Conservation (phyloP, 2,888 invertebrate genomes). For the Trachelus stipa region DNA sequence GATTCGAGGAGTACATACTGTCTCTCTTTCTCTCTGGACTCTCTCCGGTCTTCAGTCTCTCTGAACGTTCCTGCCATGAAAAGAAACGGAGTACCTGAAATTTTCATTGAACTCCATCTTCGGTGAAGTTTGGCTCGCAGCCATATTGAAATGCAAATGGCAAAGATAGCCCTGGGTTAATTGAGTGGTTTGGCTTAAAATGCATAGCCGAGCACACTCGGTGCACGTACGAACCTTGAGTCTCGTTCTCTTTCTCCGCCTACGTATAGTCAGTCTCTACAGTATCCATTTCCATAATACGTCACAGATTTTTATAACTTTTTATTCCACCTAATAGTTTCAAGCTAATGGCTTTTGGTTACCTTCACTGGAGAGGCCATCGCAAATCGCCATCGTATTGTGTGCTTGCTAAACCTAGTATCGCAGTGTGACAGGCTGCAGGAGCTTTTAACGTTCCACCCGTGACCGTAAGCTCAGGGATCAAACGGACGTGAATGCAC, state of each 20-base stretch:
- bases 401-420: not conserved
- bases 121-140: constrained; percentile 34
- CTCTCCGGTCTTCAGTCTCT: not conserved
- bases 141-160: constrained; percentile 55
- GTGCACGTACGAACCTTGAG: not conserved
- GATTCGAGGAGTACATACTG: not conserved
- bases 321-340: constrained; percentile 43
- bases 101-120: constrained; percentile 39
- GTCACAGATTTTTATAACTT: constrained; percentile 29
- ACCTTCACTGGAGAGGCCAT: constrained; percentile 26
- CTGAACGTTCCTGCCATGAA: not conserved
- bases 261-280: not conserved
- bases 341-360: constrained; percentile 48
- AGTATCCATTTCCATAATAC: constrained; percentile 30
- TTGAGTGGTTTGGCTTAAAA: constrained; percentile 50
- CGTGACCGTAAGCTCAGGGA: constrained; percentile 2
- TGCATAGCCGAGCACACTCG: not conserved
- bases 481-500: not conserved
- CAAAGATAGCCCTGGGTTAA: constrained; percentile 43
- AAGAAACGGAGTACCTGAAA: constrained; percentile 27
- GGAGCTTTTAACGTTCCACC: constrained; percentile 48
- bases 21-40: not conserved
- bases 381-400: not conserved
- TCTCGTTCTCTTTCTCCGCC: not conserved
- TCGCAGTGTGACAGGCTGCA: constrained; percentile 8